phyloP scores from a whole-genome alignment of 2,888 invertebrate species.

The Elmis aenea region DNA sequence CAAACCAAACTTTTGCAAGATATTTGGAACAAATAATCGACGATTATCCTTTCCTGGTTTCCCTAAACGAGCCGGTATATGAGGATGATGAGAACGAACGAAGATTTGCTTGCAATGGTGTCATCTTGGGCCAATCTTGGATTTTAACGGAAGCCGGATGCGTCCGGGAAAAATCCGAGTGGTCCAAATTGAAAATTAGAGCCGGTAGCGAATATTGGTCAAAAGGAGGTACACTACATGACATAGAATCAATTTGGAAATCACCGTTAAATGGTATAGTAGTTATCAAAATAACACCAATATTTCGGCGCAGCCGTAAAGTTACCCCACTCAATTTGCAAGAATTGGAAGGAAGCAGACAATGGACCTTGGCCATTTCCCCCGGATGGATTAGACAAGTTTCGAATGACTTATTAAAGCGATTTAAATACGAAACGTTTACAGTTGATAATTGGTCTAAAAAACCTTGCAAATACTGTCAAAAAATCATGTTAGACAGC shows the following conservation, averaged over 20 bases:
- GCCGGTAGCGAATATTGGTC: constrained; percentile 3
- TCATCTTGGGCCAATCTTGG: neutral
- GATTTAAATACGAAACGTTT: too few relatives aligned
- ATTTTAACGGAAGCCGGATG: constrained; percentile 1
- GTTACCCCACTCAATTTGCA: neutral
- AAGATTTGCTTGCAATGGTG: constrained; percentile 8
- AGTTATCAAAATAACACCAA: neutral
- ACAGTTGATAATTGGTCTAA: too few relatives aligned
- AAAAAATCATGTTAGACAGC: too few relatives aligned
- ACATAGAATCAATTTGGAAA: neutral
- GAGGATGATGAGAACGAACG: neutral
- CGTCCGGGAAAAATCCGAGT: neutral
- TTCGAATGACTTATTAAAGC: too few relatives aligned
- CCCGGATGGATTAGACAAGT: too few relatives aligned
- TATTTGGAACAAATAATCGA: neutral
- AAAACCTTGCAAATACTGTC: too few relatives aligned
- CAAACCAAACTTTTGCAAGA: too few relatives aligned
- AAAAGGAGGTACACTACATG: constrained; percentile 1
- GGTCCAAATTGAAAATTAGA: neutral
- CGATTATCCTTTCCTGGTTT: constrained; percentile 1
- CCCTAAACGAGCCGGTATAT: neutral
- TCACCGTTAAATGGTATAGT: neutral
- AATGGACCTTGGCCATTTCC: too few relatives aligned
- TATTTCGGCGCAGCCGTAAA: neutral
- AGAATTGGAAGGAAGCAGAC: neutral